Evolutionary conservation across 1,140 invertebrate species (phyloP), one percentile per base, ranked within the genome.

Genomic region (Eriosoma lanigerum): DNA sequence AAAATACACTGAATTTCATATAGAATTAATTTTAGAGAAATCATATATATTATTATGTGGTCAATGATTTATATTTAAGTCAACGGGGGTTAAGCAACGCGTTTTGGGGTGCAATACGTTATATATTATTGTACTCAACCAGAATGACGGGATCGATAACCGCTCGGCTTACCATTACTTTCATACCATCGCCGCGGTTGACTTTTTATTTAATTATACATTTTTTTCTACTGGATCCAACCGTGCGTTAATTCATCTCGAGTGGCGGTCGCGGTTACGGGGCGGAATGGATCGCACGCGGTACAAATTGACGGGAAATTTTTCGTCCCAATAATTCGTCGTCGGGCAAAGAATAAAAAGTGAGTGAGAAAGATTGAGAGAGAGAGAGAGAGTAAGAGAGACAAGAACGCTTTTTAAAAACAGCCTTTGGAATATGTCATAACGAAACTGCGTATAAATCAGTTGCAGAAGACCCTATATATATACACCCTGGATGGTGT

Each of bases 371-470:
- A 38, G 3, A 38, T 38, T 38, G 3, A 8, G 32, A 38, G 32
- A 38, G 32, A 8, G 19, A 44, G 6, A 3, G 54, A 0, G n/a
- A 8, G 60, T 8, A 1, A 26, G 44, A 46, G 48, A 15, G 24
- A 29, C 48, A 72, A 12, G 13, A 29, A 12, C 19, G 44, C 21
- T 52, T 73, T 73, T 73, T 73, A 52, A 73, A 73, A 73, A 32
- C 50, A 29, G 26, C 50, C 48, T 73, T 73, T 32, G n/a, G 50
- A 73, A 73, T 8, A 38, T 38, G 73, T 76, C 73, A 76, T 76
- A 76, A 56, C 73, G 73, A 76, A 38, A 76, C 73, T 52, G 52
- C 29, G 17, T 24, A 76, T 76, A 58, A 76, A 76, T 76, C 73
- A 76, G 54, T 54, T 21, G 52, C 73, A 76, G 52, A 52, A 76